Base-by-base conservation (phyloP, 2,888 invertebrate genomes). In the Cephus nigrinus region DNA sequence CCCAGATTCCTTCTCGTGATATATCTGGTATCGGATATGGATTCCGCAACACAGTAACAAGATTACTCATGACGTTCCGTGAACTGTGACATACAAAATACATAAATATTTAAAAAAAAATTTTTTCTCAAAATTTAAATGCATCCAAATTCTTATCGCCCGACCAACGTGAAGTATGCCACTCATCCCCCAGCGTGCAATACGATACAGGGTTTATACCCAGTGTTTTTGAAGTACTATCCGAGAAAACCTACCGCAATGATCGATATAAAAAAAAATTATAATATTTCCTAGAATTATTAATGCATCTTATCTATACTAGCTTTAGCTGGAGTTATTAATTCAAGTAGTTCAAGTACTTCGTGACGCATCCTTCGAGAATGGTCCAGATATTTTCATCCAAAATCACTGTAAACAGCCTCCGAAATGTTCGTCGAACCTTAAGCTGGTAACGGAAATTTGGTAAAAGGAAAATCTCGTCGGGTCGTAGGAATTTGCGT, bases 11-110 rank as follows among this genome's bases (percentile, higher is more conserved):
- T 82, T 90, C 90, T n/a, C 85, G 84, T 34, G 86, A 86, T 77
- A 90, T 74, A 78, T 90, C 88, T 73, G 90, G 90, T 68, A 91
- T 77, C 2, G 90, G 89, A 78, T 88, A 89, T 36, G 90, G 90
- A 85, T 91, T 90, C 4, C 90, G 86, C 31, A 86, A 78, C 35
- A 82, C 82, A 78, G 78, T 83, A 35, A 83, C 80, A 40, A 79
- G 75, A 30, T 79, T 75, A 71, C 78, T 77, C 79, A 80, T 75
- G 32, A 12, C 9, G 55, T 23, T 23, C 23, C 23, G 55, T 1
- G 55, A 15, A 55, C 55, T 71, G 71, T 30, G 33, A 71, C n/a
- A 15, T 71, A 33, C 23, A 30, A 30, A 11, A 11, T 34, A 30
- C 11, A 31, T 34, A 71, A 71, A 30, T 71, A 33, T 71, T 11